phyloP scores from a whole-genome alignment of 1,140 invertebrate species.

The Glomeris maerens region DNA sequence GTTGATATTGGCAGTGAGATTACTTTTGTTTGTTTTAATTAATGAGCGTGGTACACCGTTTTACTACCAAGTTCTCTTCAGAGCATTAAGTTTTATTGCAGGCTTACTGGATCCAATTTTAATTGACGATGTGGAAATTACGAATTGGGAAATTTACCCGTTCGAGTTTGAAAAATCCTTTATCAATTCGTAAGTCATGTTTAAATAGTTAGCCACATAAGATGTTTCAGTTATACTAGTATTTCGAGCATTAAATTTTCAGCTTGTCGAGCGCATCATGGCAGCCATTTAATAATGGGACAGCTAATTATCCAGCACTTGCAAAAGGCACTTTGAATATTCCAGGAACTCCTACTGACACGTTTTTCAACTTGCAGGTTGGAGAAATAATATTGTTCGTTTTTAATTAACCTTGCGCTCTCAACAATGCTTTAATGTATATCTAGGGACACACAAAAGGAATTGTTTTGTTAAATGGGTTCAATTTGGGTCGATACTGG shows the following conservation, averaged over 20 bases:
- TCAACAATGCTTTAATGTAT: not conserved
- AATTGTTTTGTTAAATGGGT: conserved; percentile 47
- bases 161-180: conserved; percentile 41
- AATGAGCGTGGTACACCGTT: too few relatives aligned
- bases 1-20: too few relatives aligned
- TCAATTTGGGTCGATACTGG: conserved; percentile 47
- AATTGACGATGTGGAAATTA: conserved; percentile 29
- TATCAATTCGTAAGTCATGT: too few relatives aligned
- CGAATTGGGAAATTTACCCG: conserved; percentile 36
- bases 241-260: too few relatives aligned
- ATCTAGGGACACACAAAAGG: conserved; percentile 34
- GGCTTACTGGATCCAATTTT: conserved; percentile 32
- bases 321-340: conserved; percentile 5
- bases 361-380: conserved; percentile 8
- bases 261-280: too few relatives aligned
- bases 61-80: too few relatives aligned
- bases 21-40: too few relatives aligned
- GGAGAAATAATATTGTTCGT: too few relatives aligned
- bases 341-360: not conserved
- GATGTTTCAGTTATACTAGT: too few relatives aligned
- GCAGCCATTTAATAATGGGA: too few relatives aligned
- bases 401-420: not conserved
- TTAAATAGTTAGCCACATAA: too few relatives aligned
- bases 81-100: too few relatives aligned
- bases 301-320: conserved; percentile 11